These are phyloP conservation scores for Aphodius sticticus DNA, from an alignment of 2,888 invertebrate species.

Conservation along the genomic window DNA sequence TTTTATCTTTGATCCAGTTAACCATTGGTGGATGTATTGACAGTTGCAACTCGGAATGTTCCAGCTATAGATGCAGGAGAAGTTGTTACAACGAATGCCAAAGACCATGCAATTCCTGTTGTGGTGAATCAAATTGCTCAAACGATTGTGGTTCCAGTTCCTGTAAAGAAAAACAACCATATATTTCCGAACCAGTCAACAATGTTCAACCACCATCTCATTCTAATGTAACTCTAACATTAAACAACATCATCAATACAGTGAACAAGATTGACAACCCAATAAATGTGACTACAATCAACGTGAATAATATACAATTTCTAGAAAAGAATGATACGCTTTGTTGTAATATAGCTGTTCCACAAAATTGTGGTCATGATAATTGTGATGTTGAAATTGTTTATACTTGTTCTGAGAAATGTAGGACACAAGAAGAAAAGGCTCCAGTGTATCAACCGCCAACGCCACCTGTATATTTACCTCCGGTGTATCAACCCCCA, in stretches of 20 bases:
- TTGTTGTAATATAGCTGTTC: not conserved
- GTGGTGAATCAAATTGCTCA: not conserved
- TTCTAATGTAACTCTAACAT: not conserved
- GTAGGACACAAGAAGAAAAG: not conserved
- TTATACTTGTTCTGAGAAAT: not conserved
- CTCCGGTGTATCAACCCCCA: not conserved
- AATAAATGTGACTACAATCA: conserved; percentile 15
- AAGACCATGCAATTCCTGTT: not conserved
- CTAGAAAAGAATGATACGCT: not conserved
- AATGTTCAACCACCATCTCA: conserved; percentile 5
- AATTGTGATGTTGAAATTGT: conserved; percentile 4
- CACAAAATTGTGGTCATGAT: not conserved
- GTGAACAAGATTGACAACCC: conserved; percentile 14
- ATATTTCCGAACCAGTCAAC: not conserved
- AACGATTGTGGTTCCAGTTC: not conserved
- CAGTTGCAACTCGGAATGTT: conserved; percentile 4
- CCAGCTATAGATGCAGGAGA: not conserved
- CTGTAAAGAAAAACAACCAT: not conserved
- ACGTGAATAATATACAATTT: conserved; percentile 9
- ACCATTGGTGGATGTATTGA: not conserved
- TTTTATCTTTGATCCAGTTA: not conserved
- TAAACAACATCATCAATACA: conserved; percentile 6
- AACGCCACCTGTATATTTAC: not conserved
- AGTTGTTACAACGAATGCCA: not conserved
- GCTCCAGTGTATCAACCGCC: not conserved